Evolutionary conservation across 2,888 invertebrate species (phyloP).

Genomic region (Neoascia interrupta): DNA sequence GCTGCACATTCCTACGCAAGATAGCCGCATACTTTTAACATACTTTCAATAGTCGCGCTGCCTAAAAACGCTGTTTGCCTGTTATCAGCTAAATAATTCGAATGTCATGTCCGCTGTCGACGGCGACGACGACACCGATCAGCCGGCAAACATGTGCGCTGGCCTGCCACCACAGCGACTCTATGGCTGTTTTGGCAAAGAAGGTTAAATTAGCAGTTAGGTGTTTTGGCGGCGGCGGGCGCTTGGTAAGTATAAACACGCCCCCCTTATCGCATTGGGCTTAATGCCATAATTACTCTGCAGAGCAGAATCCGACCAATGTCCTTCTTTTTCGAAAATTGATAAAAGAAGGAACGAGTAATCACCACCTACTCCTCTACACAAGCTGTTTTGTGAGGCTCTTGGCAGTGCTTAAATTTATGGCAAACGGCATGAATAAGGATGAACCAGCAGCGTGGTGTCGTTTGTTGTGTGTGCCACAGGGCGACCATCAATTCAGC

Average conservation of each 20-base stretch:
- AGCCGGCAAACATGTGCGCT: too few species aligned
- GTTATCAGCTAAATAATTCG: conserved; percentile 73
- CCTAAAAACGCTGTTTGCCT: conserved; percentile 70
- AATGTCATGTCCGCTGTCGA: conserved; percentile 68
- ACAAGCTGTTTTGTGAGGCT: not conserved
- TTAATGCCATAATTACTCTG: conserved; percentile 7
- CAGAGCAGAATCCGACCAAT: conserved; percentile 20
- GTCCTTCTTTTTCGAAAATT: conserved; percentile 15
- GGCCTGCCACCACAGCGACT: too few species aligned
- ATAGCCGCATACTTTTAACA: conserved; percentile 26
- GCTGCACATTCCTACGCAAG: conserved; percentile 26
- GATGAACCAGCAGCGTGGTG: too few species aligned
- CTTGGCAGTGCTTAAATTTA: too few species aligned
- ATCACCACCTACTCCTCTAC: too few species aligned
- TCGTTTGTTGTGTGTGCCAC: not conserved
- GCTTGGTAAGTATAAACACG: conserved; percentile 31
- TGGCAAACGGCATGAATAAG: too few species aligned
- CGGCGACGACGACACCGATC: not conserved
- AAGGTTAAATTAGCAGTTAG: not conserved
- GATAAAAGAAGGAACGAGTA: not conserved
- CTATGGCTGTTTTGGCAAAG: not conserved
- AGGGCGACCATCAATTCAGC: not conserved
- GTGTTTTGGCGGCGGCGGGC: not conserved
- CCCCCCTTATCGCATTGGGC: conserved; percentile 18
- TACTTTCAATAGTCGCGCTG: conserved; percentile 40